These are phyloP conservation scores for Perca schrenkii DNA, from an alignment of 2,113 vertebrate genomes.

Conservation along the genomic window DNA sequence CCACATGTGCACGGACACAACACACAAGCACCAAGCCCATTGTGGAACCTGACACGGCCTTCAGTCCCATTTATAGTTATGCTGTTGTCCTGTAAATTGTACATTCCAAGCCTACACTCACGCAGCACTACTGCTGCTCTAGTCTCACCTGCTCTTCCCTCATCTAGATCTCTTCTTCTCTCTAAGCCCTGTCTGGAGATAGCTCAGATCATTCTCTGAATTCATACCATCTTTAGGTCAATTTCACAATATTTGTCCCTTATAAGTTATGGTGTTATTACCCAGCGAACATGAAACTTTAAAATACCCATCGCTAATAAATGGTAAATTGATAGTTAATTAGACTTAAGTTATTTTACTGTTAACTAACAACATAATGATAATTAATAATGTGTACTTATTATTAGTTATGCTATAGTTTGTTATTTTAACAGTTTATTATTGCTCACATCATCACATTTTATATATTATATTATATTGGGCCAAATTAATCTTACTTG, in stretches of 20 bases:
- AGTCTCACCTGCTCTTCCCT: not conserved
- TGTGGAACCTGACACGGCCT: not conserved
- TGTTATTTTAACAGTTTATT: no score
- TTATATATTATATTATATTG: no score
- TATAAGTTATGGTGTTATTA: not conserved
- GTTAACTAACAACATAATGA: no score
- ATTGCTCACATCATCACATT: no score
- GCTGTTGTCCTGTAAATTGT: conserved; percentile 3
- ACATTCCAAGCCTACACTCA: conserved; percentile 11
- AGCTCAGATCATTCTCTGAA: not conserved
- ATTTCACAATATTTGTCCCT: not conserved
- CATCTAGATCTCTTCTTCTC: not conserved
- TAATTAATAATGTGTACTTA: no score
- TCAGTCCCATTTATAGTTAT: not conserved
- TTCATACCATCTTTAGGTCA: not conserved
- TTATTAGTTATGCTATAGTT: no score
- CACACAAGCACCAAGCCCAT: not conserved
- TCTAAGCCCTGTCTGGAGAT: not conserved
- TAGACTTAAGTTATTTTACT: no score
- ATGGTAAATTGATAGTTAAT: no score
- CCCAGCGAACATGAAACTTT: not conserved
- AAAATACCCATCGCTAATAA: no score
- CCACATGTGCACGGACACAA: conserved; percentile 14
- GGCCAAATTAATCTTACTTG: no score
- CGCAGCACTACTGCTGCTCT: not conserved